phyloP scores from a whole-genome alignment of 1,140 invertebrate genomes.

The Drosophila subpulchrella region DNA sequence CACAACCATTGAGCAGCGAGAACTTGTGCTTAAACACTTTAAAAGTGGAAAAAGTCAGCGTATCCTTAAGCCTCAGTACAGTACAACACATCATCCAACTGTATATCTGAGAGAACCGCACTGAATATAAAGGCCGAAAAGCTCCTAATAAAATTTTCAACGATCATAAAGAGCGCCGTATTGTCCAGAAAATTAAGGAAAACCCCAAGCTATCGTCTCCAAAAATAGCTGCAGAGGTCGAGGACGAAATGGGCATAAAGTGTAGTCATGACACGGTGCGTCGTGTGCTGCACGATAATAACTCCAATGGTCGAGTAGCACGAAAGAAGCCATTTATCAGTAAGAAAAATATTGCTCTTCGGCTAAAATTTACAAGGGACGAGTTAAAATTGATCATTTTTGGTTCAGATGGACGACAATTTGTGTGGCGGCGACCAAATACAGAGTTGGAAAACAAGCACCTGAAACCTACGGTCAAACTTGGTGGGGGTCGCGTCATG shows the following conservation, averaged over 20 bases:
- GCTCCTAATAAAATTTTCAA: not conserved
- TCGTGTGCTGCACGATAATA: no score
- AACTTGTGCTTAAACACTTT: conserved; percentile 1
- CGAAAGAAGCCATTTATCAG: not conserved
- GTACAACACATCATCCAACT: not conserved
- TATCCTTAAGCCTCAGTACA: not conserved
- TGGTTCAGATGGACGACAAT: no score
- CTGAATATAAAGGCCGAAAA: no score
- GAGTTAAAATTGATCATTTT: no score
- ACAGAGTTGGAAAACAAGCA: no score
- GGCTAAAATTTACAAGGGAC: not conserved
- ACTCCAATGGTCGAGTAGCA: not conserved
- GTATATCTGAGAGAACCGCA: not conserved
- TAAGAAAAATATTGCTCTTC: not conserved
- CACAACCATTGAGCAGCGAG: not conserved
- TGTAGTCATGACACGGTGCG: no score
- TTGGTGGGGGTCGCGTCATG: no score
- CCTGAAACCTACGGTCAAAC: no score
- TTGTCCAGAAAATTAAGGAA: not conserved
- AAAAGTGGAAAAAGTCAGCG: not conserved
- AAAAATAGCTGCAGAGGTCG: not conserved
- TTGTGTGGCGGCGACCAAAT: no score
- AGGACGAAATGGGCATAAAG: no score
- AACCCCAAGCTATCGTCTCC: not conserved
- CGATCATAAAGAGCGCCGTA: not conserved